Evolutionary conservation across 2,888 invertebrate genomes (phyloP).

Genomic region (Drosophila robusta): DNA sequence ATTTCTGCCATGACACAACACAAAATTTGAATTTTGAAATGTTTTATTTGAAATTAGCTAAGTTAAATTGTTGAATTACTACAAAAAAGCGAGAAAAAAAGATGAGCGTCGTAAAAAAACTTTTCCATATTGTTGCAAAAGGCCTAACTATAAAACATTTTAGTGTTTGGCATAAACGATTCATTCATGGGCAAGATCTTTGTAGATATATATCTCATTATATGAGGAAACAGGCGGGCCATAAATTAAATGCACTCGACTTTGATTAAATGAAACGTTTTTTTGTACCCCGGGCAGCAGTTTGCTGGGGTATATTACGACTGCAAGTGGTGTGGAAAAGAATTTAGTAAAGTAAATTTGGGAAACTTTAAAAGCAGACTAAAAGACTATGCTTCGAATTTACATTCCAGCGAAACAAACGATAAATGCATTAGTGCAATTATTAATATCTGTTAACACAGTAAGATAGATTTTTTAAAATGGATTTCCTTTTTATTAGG

Average conservation of each 20-base stretch:
- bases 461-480: too few relatives aligned
- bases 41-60: constrained; percentile 37
- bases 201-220: constrained; percentile 25
- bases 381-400: too few relatives aligned
- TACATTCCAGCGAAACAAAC: too few relatives aligned
- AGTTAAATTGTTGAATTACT: constrained; percentile 33
- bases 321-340: not conserved
- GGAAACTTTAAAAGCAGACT: too few relatives aligned
- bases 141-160: constrained; percentile 27
- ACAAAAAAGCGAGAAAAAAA: not conserved
- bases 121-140: constrained; percentile 25
- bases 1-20: constrained; percentile 31
- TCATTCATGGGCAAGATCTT: constrained; percentile 42
- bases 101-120: constrained; percentile 20
- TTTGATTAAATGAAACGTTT: constrained; percentile 44
- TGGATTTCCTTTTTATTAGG: too few relatives aligned
- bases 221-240: constrained; percentile 50
- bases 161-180: constrained; percentile 20
- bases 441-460: too few relatives aligned
- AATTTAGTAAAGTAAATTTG: not conserved
- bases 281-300: constrained; percentile 2
- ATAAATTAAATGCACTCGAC: constrained; percentile 71
- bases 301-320: constrained; percentile 6
- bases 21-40: constrained; percentile 15
- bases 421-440: too few relatives aligned